These are phyloP conservation scores for Hemicrepidius hirtus DNA, from an alignment of 2,888 invertebrate species.

Conservation along the genomic window DNA sequence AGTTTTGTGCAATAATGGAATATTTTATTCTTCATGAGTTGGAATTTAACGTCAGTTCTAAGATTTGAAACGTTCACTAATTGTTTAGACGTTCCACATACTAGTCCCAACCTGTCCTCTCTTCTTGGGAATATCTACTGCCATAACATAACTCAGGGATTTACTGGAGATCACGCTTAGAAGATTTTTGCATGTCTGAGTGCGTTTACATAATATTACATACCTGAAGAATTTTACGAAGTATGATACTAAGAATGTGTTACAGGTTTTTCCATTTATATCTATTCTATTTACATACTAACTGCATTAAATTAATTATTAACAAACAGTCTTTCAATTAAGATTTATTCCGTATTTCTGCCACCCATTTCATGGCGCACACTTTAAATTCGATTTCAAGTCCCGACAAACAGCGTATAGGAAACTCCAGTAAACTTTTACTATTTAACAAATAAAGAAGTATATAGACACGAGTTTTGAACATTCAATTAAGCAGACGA, in stretches of 20 bases:
- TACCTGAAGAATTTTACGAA: conserved; percentile 6
- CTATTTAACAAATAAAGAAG: not conserved
- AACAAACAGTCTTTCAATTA: not conserved
- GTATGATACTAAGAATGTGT: conserved; percentile 6
- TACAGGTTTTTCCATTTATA: conserved; percentile 7
- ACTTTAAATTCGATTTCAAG: not conserved
- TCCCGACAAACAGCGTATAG: not conserved
- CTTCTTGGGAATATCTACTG: not conserved
- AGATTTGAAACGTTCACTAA: not conserved
- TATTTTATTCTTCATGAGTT: not conserved
- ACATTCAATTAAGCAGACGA: conserved; percentile 18
- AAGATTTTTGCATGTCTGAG: conserved; percentile 17
- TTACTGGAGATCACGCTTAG: not conserved
- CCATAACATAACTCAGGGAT: conserved; percentile 18
- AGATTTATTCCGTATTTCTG: not conserved
- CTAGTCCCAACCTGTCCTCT: not conserved
- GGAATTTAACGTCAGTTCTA: not conserved
- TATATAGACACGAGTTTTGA: not conserved
- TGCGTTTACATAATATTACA: conserved; percentile 17
- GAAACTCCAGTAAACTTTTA: not conserved
- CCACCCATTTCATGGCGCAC: no score
- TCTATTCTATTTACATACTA: conserved; percentile 15
- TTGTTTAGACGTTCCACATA: not conserved
- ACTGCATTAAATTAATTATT: not conserved
- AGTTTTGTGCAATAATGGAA: no score